Base-by-base conservation (phyloP, 2,888 invertebrate genomes). In the Hydropsyche betteni region DNA sequence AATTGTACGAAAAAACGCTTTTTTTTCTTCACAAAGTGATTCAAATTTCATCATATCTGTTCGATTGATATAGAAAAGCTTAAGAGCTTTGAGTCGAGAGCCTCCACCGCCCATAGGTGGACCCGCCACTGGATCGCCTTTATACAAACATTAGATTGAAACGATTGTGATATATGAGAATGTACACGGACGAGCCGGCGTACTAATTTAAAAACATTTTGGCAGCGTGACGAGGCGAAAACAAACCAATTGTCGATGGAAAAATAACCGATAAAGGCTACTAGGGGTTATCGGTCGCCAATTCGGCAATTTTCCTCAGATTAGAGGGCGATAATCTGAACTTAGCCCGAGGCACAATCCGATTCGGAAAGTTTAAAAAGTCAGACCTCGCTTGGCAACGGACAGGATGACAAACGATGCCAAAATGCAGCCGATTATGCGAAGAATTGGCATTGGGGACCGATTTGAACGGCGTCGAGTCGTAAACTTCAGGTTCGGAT, bases 361-460 rank as follows among this genome's bases (percentile, higher is more conserved):
- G 0, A 51, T 51, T 51, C 53, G 12, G 61, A 61, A 24, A 24
- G 1, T 24, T 61, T 36, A 10, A 34, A 64, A 10, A 64, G n/a
- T 64, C 36, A 34, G 34, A 36, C 34, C 36, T 36, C 33, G 64
- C 64, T 12, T 64, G 64, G 64, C 64, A 64, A 64, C 64, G 34
- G 64, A 10, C 34, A 33, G 7, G 44, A 36, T 16, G 34, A 61
- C 61, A 61, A 64, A 64, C 64, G 64, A 64, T 64, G 64, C 64
- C 64, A 64, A 36, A 36, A n/a, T 64, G 64, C 64, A 64, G 64
- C n/a, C 64, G 64, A 64, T 64, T 64, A 36, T 64, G 34, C 34
- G 64, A 24, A 64, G 64, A 64, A 64, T 64, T 64, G 34, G 64
- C 64, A 64, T 64, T 10, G 6, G 36, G 64, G 64, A 58, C 36